Evolutionary conservation across 2,888 invertebrate species (phyloP), one percentile per base, ranked within the genome.

Genomic region (Sphinx pinastri): DNA sequence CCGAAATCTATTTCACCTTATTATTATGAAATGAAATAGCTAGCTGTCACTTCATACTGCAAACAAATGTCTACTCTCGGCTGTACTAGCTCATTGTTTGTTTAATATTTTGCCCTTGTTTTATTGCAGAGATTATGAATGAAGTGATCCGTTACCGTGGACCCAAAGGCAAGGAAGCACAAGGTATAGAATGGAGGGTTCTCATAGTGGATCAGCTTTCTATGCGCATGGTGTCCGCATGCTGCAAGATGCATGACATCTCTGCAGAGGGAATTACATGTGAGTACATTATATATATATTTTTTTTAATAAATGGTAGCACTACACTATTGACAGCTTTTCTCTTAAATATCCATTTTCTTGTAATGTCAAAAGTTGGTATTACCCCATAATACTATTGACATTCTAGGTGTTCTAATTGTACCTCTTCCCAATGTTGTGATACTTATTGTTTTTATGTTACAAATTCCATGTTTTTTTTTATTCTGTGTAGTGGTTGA

Each of bases 221-320:
- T 58, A 99, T 99, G 99, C 95, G 99, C 75, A 99, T 99, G 99
- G 98, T 99, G 11, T 99, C 99, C 0, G 98, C 99, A 3, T 99
- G 99, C 91, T 99, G 98, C 93, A 99, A 99, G 94, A 99, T 99
- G 99, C 99, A 99, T 87, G 98, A 99, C 87, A 98, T 99, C 79
- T 99, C 99, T 76, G 98, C 99, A 51, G 99, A 99, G 92, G 99
- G 99, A 78, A 99, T 99, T 70, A 99, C 99, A 74, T 95, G 98
- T 98, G 94, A 95, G 96, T 91, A 38, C 58, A 45, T 57, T 67
- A 47, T 45, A n/a, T n/a, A n/a, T n/a, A n/a, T n/a, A n/a, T n/a
- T 8, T 7, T 38, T 38, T 38, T 38, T 38, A 38, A 38, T 8
- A 38, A 38, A 38, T 38, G 38, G 5, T 38, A 3, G 5, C 1